Evolutionary conservation across 1,140 invertebrate genomes (phyloP).

Genomic region (Drosophila quadrilineata): DNA sequence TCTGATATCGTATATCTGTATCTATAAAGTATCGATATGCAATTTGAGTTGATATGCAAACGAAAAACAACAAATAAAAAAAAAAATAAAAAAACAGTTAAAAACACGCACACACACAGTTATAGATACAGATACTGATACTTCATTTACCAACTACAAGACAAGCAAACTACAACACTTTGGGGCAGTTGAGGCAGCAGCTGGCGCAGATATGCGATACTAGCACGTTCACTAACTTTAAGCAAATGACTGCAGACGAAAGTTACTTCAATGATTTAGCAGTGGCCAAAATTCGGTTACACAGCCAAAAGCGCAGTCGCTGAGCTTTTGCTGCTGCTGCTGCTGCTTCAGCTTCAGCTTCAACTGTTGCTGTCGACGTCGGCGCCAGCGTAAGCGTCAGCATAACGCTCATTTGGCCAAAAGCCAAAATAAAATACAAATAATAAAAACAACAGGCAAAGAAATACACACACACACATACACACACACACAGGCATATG

Average conservation of each 20-base stretch:
- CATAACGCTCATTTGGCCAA: slow-evolving; percentile 27
- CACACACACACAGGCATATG: not conserved
- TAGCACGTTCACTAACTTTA: slow-evolving; percentile 81
- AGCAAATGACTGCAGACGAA: slow-evolving; percentile 81
- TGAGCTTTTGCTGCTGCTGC: slow-evolving; percentile 38
- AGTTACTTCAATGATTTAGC: slow-evolving; percentile 81
- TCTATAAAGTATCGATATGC: too few species aligned
- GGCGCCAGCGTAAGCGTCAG: not conserved
- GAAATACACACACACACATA: not conserved
- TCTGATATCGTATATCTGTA: too few species aligned
- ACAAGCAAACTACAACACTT: slow-evolving; percentile 18
- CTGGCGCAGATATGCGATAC: slow-evolving; percentile 74
- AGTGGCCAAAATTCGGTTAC: slow-evolving; percentile 81
- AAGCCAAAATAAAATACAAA: slow-evolving; percentile 15
- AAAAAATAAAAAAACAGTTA: not conserved
- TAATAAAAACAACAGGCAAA: slow-evolving; percentile 1
- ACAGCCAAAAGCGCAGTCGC: slow-evolving; percentile 47
- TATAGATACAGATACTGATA: not conserved
- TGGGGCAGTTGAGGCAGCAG: too few species aligned
- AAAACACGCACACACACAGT: not conserved
- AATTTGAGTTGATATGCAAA: too few species aligned
- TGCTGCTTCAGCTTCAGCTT: not conserved
- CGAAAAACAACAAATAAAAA: too few species aligned
- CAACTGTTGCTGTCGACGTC: slow-evolving; percentile 20
- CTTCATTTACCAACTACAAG: not conserved